Conservation (phyloP, 2,113 vertebrate genomes). For the Chlorodrepanis virens region DNA sequence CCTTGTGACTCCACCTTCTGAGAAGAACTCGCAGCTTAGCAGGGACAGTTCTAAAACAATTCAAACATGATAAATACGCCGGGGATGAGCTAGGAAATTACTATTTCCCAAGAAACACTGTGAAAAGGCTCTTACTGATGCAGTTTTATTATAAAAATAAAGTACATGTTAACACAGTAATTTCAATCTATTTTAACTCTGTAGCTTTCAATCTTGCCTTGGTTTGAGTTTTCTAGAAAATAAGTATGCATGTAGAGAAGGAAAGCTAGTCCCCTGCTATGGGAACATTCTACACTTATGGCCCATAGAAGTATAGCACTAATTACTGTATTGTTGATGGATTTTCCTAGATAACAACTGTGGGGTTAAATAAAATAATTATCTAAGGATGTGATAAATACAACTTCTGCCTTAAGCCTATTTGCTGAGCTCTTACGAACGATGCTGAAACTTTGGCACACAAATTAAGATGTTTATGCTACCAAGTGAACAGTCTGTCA, state of each 20-base stretch:
- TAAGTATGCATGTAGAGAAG: neutral
- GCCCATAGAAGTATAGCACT: neutral
- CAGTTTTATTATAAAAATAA: neutral
- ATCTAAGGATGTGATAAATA: neutral
- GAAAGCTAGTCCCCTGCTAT: neutral
- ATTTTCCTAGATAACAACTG: neutral
- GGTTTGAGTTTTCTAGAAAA: neutral
- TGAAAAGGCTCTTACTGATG: neutral
- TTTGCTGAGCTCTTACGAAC: neutral
- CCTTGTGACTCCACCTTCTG: neutral
- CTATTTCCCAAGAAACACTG: neutral
- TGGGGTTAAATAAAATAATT: conserved; percentile 10
- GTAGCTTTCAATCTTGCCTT: neutral
- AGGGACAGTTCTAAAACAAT: neutral
- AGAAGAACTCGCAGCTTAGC: neutral
- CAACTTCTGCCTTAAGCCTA: neutral
- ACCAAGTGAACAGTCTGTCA: conserved; percentile 15
- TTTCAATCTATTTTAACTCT: neutral
- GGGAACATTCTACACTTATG: neutral
- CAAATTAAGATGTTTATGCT: neutral
- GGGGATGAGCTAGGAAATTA: neutral
- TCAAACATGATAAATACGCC: neutral
- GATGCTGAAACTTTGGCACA: neutral
- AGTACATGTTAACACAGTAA: neutral
- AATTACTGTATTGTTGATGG: neutral